These are phyloP conservation scores for Lymantria dispar DNA, from an alignment of 2,888 invertebrate species.

Conservation along the genomic window DNA sequence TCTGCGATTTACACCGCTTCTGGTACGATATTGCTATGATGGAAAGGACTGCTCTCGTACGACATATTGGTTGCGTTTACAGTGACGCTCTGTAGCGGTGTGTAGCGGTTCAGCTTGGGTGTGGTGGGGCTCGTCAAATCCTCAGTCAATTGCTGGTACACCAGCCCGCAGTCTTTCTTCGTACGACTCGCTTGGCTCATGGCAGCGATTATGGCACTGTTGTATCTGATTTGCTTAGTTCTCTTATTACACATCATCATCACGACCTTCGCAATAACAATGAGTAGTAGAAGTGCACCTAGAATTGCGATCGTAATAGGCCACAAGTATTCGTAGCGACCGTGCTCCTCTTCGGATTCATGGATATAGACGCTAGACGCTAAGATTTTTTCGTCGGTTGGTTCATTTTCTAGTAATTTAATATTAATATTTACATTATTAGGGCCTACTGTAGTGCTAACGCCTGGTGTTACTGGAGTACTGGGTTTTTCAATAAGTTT, in stretches of 20 bases:
- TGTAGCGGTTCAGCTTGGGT: conserved; percentile 86
- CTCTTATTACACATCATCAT: conserved; percentile 61
- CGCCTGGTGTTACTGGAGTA: conserved; percentile 21
- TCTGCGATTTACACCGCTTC: conserved; percentile 79
- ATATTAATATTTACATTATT: conserved; percentile 52
- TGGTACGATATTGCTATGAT: conserved; percentile 84
- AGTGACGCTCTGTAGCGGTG: conserved; percentile 77
- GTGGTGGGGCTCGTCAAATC: conserved; percentile 87
- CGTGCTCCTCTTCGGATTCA: conserved; percentile 62
- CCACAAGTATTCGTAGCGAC: conserved; percentile 78
- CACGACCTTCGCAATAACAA: conserved; percentile 79
- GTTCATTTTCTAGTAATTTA: conserved; percentile 61
- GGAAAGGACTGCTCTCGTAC: conserved; percentile 84
- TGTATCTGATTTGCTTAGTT: conserved; percentile 68
- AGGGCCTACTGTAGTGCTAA: conserved; percentile 21
- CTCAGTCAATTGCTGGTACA: conserved; percentile 90
- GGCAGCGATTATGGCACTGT: conserved; percentile 78
- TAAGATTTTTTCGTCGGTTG: conserved; percentile 32
- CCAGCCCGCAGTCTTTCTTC: conserved; percentile 88
- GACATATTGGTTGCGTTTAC: conserved; percentile 76
- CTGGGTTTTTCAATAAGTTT: conserved; percentile 58
- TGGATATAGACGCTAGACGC: conserved; percentile 50
- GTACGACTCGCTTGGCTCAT: conserved; percentile 79
- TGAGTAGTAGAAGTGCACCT: conserved; percentile 79
- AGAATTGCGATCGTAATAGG: conserved; percentile 83